These are phyloP conservation scores for Varanus komodoensis DNA, from an alignment of 2,113 vertebrate species.

Conservation along the genomic window DNA sequence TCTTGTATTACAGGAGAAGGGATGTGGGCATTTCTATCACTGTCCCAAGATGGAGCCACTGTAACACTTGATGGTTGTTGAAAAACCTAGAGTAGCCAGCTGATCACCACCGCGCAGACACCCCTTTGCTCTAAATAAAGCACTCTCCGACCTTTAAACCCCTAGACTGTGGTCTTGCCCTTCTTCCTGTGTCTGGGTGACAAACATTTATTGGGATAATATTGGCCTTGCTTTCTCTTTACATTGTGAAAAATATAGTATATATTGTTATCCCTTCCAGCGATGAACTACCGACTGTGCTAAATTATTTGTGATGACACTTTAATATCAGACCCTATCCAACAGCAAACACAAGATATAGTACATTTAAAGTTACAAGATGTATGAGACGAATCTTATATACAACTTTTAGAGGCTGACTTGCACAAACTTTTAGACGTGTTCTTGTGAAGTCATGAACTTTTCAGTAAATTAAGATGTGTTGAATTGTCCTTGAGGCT, in stretches of 20 bases:
- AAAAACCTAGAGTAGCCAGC: neutral
- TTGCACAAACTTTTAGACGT: neutral
- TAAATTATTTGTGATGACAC: neutral
- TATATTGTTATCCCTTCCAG: slow-evolving; percentile 23
- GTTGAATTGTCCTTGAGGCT: neutral
- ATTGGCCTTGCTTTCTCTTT: neutral
- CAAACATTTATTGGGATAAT: slow-evolving; percentile 34
- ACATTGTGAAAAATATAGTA: neutral
- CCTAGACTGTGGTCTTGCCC: neutral
- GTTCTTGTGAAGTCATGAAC: neutral
- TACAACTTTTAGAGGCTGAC: neutral
- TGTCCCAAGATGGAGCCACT: neutral
- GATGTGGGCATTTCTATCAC: neutral
- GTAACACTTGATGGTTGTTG: neutral
- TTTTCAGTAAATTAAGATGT: neutral
- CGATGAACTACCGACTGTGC: slow-evolving; percentile 17
- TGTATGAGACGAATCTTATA: neutral
- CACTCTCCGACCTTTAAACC: slow-evolving; percentile 24
- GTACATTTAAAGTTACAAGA: neutral
- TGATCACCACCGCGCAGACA: slow-evolving; percentile 1
- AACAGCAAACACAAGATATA: neutral
- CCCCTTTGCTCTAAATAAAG: slow-evolving; percentile 8
- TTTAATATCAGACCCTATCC: neutral
- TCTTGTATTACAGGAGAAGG: neutral
- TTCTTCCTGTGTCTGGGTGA: slow-evolving; percentile 11